Evolutionary conservation across 2,888 invertebrate species (phyloP).

Genomic region (Microchrysa polita): DNA sequence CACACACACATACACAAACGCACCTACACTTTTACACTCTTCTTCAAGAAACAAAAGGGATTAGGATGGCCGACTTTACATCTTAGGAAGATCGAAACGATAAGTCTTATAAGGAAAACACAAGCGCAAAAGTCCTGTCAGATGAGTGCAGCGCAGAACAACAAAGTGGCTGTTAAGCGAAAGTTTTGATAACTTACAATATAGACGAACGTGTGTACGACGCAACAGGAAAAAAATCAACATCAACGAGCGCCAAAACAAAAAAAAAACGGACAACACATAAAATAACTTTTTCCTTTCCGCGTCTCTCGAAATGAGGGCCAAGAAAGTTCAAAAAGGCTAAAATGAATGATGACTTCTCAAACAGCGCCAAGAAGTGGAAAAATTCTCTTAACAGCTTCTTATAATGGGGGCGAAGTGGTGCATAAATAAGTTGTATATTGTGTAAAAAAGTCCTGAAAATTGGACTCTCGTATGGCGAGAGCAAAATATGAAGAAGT

Average conservation of each 20-base stretch:
- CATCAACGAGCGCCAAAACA: not conserved
- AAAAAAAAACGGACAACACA: no score
- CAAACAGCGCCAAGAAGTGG: constrained; percentile 34
- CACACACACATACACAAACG: not conserved
- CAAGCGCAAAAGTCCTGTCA: not conserved
- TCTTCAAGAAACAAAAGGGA: no score
- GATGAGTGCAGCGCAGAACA: not conserved
- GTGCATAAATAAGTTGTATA: constrained; percentile 28
- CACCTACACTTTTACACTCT: not conserved
- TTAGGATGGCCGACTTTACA: no score
- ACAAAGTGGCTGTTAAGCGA: not conserved
- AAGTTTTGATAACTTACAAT: constrained; percentile 40
- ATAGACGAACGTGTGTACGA: no score
- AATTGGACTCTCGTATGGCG: not conserved
- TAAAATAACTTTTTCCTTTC: constrained; percentile 32
- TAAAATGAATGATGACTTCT: constrained; percentile 41
- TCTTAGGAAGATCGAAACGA: no score
- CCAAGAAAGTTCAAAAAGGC: constrained; percentile 25
- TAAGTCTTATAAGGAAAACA: not conserved
- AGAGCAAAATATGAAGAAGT: no score
- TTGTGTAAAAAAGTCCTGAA: not conserved
- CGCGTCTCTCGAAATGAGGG: not conserved
- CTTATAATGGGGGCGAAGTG: constrained; percentile 38
- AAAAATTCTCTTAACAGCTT: constrained; percentile 34
- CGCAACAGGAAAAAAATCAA: no score